Evolutionary conservation across 2,113 vertebrate species (phyloP), one percentile per base, ranked within the genome.

Genomic region (Nerophis ophidion): DNA sequence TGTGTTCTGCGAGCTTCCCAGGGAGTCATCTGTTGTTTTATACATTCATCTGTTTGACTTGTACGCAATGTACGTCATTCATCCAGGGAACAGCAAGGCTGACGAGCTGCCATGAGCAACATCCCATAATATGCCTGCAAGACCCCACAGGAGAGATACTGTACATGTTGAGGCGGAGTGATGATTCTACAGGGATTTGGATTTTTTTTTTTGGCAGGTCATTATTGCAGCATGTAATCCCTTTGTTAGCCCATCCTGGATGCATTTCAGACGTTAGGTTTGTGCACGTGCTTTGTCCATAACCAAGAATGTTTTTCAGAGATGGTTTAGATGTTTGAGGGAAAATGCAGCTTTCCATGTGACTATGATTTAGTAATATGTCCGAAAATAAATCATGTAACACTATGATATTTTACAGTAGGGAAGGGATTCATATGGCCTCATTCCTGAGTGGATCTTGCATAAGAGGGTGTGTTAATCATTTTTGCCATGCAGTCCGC

Each of bases 11-110:
- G 52, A 58, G 62, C 65, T 69, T 84, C 69, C 71, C 72, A 48
- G 75, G 71, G 70, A 79, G 61, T 81, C 76, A 72, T 76, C 70
- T 77, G 67, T 70, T 82, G 65, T 52, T 44, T 74, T 52, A 75
- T 66, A 65, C 66, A 72, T 74, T 66, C 65, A 75, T 60, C 62
- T 62, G 65, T 77, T 71, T 72, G 61, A 77, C 70, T 66, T 12
- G 40, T 44, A 44, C 4, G 40, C 40, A 12, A 44, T 44, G 40
- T 44, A 44, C 40, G 40, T 11, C 40, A 11, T 44, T 12, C 40
- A 12, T 44, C 40, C 40, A 11, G 40, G 40, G 40, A 44, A 11
- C 40, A 40, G 38, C 38, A 8, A 44, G 40, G 40, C 40, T 44
- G 40, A 44, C 40, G 40, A 35, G 26, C 50, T 33, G 12, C 26